A percentile compares a stretch with the other conserved stretches of the same genome.
Conservation (phyloP, 64 coral and sea anemone species). For the Anthopleura sola region DNA sequence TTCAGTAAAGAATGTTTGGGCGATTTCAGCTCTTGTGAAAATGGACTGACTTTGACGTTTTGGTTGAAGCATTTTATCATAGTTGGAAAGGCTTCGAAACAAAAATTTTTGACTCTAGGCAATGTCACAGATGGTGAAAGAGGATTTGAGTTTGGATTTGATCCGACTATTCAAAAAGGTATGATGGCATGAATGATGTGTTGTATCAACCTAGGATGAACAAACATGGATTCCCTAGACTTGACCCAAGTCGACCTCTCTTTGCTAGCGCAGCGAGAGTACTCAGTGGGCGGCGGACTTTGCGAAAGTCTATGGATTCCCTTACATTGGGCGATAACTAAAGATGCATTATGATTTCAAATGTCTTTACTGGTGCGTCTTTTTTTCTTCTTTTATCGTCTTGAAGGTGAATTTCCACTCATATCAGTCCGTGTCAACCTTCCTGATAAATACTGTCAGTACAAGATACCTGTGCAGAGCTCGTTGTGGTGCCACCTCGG, state of each 20-base stretch:
- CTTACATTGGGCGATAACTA: too few species aligned
- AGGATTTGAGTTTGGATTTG: slow-evolving; percentile 2
- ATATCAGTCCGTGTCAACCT: neutral
- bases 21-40: slow-evolving; percentile 1
- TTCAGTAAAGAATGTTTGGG: neutral
- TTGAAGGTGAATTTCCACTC: neutral
- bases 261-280: too few species aligned
- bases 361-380: neutral
- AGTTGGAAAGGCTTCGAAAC: neutral
- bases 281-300: too few species aligned
- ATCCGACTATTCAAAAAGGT: slow-evolving; percentile 2
- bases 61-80: slow-evolving; percentile 13
- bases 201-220: too few species aligned
- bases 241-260: too few species aligned
- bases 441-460: neutral
- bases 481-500: neutral
- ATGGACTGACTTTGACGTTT: slow-evolving; percentile 6
- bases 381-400: neutral
- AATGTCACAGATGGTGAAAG: neutral
- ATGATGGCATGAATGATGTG: neutral
- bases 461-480: neutral
- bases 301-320: too few species aligned
- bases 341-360: neutral
- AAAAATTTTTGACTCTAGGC: neutral
- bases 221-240: too few species aligned